A percentile compares a stretch with the other conserved stretches of the same genome.
phyloP scores from a whole-genome alignment of 1,140 invertebrate species.

The Caerostris darwini region DNA sequence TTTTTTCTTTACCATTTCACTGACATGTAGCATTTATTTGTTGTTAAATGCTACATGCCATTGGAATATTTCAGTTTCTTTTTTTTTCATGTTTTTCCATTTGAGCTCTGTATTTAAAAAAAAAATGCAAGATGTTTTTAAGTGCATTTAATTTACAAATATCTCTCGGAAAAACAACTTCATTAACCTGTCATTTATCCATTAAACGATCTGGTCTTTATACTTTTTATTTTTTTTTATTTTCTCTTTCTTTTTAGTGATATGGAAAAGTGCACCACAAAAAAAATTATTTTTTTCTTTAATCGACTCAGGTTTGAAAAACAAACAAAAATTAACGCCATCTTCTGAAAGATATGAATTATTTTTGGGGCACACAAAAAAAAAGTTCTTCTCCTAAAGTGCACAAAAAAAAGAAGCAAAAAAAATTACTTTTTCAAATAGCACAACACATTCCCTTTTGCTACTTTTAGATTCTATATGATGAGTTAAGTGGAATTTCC shows the following conservation, averaged over 20 bases:
- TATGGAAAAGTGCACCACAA: neutral
- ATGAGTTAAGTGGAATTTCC: constrained; percentile 56
- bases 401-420: neutral
- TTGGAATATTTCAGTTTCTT: neutral
- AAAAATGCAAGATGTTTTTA: neutral
- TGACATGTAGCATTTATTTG: neutral
- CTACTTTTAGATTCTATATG: neutral
- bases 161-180: constrained; percentile 50
- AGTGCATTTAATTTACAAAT: constrained; percentile 57
- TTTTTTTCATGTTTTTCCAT: neutral
- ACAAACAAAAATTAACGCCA: neutral
- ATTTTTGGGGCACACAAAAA: too few relatives aligned
- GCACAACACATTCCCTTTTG: neutral
- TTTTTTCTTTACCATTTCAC: neutral
- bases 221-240: too few relatives aligned
- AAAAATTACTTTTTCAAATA: neutral
- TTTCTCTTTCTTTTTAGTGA: neutral
- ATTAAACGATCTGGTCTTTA: constrained; percentile 11
- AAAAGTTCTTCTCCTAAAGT: neutral
- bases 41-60: neutral
- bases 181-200: constrained; percentile 63
- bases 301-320: constrained; percentile 18
- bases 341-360: constrained; percentile 13
- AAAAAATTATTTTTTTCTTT: constrained; percentile 47
- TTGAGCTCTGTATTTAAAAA: neutral